These are phyloP conservation scores for Anguilla anguilla DNA, from an alignment of 2,797 vertebrate species.

Conservation along the genomic window DNA sequence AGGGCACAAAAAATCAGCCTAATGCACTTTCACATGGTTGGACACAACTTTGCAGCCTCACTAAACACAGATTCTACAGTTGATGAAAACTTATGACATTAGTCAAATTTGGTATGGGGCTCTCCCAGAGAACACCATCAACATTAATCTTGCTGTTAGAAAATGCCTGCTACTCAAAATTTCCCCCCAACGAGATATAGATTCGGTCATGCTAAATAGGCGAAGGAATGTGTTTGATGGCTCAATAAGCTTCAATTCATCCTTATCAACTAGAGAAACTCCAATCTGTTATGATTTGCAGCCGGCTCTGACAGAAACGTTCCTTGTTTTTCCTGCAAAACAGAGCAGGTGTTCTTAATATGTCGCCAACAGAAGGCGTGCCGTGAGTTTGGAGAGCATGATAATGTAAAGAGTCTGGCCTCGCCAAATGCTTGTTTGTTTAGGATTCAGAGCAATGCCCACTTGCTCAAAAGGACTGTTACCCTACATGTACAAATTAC, in stretches of 20 bases:
- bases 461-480: not conserved
- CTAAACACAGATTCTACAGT: not conserved
- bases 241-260: conserved; percentile 15
- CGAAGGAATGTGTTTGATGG: not conserved
- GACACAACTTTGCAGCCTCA: not conserved
- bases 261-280: not conserved
- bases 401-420: conserved; percentile 3
- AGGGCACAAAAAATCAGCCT: not conserved
- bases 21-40: not conserved
- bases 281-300: conserved; percentile 13
- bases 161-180: conserved; percentile 5
- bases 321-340: not conserved
- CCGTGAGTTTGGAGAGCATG: not conserved
- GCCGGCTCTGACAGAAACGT: not conserved
- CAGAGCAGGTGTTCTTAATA: conserved; percentile 7
- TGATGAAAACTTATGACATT: not conserved
- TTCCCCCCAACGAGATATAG: not conserved
- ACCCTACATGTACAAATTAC: not conserved
- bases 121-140: not conserved
- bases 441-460: not conserved
- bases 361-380: not conserved
- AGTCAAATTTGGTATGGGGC: not conserved
- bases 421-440: conserved; percentile 7
- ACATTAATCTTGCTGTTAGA: not conserved
- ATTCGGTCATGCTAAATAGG: not conserved